A percentile compares a stretch with the other conserved stretches of the same genome.
Conservation (phyloP, 2,888 invertebrate species). For the Pelosia muscerda region DNA sequence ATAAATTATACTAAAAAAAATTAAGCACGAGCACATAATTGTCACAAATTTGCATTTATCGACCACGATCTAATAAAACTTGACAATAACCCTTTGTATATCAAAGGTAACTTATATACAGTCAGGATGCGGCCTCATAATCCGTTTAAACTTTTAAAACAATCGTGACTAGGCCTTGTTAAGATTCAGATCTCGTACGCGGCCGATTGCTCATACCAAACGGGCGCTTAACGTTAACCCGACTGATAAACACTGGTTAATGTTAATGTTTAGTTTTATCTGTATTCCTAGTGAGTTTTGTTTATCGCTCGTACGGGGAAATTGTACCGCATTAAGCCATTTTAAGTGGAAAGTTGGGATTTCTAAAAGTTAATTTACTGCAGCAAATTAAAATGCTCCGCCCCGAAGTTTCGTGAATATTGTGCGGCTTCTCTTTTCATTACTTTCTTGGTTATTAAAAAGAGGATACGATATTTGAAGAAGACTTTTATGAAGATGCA, state of each 20-base stretch:
- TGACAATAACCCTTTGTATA: constrained; percentile 26
- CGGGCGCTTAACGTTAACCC: constrained; percentile 44
- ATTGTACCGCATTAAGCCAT: constrained; percentile 46
- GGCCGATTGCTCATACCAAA: constrained; percentile 79
- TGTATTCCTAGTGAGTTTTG: constrained; percentile 53
- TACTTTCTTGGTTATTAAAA: not conserved
- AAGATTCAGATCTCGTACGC: constrained; percentile 79
- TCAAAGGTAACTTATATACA: constrained; percentile 28
- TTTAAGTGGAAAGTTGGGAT: constrained; percentile 38
- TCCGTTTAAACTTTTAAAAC: constrained; percentile 56
- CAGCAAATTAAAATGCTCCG: constrained; percentile 20
- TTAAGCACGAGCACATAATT: not conserved
- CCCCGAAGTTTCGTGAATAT: constrained; percentile 9
- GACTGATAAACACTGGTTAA: constrained; percentile 54
- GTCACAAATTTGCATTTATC: constrained; percentile 14
- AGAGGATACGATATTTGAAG: not conserved
- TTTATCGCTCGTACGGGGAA: constrained; percentile 48
- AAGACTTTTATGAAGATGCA: not conserved
- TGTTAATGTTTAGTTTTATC: constrained; percentile 56
- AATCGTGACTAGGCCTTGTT: constrained; percentile 81
- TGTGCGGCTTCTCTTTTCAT: not conserved
- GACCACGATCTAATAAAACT: constrained; percentile 24
- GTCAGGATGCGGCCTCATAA: constrained; percentile 54
- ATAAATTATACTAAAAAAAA: not conserved
- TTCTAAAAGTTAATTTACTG: constrained; percentile 35